Percentiles rank a stretch among this genome's conserved stretches.
These are phyloP conservation scores for Coenonympha arcania DNA, from an alignment of 2,888 invertebrate species.

Conservation along the genomic window DNA sequence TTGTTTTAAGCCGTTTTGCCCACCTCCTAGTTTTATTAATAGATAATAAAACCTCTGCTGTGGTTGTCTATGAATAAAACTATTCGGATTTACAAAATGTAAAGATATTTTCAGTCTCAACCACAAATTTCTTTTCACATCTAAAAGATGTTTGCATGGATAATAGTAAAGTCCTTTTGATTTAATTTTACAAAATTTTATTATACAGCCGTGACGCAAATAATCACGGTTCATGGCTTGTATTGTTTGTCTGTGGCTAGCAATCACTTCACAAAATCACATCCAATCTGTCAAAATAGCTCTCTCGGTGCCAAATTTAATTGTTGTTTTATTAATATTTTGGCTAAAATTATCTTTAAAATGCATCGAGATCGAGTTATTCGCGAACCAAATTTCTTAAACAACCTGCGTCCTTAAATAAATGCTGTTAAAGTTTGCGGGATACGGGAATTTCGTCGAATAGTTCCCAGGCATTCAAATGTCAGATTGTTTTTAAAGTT, in stretches of 20 bases:
- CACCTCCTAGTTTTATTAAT: no score
- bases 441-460: constrained; percentile 33
- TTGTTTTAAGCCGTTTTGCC: no score
- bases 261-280: constrained; percentile 31
- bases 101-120: no score
- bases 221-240: neutral
- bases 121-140: no score
- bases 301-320: constrained; percentile 68
- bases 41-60: no score
- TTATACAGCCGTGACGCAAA: neutral
- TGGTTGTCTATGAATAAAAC: no score
- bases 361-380: constrained; percentile 55
- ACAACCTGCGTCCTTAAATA: constrained; percentile 25
- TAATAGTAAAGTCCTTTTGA: no score
- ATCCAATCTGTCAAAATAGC: constrained; percentile 56
- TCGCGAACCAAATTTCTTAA: constrained; percentile 36
- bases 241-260: constrained; percentile 24
- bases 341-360: constrained; percentile 33
- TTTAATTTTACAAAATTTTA: neutral
- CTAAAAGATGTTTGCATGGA: no score
- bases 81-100: no score
- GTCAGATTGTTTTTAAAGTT: constrained; percentile 59
- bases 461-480: constrained; percentile 44
- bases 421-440: constrained; percentile 26
- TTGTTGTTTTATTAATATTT: constrained; percentile 54